Evolutionary conservation across 2,797 vertebrate species (phyloP).

Genomic region (Hydrocynus forskahlii): DNA sequence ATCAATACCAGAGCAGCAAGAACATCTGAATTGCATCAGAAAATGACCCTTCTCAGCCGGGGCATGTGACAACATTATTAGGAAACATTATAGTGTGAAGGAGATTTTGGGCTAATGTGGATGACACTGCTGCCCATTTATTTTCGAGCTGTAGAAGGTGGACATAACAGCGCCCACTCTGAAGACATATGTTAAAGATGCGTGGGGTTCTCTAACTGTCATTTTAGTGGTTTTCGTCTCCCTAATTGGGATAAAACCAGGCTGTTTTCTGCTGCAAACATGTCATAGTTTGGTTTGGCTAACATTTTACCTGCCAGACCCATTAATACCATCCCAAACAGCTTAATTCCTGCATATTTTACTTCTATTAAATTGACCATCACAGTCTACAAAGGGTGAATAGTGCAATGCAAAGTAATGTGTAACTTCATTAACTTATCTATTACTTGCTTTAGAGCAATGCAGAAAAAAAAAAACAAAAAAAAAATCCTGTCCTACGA

Average conservation of each 20-base stretch:
- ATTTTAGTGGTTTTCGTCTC: slow-evolving; percentile 57
- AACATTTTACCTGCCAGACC: slow-evolving; percentile 50
- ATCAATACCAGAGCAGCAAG: slow-evolving; percentile 41
- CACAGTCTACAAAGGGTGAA: slow-evolving; percentile 15
- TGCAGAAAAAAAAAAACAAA: not conserved
- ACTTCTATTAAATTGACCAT: slow-evolving; percentile 31
- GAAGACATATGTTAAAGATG: slow-evolving; percentile 57
- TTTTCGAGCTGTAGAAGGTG: slow-evolving; percentile 43
- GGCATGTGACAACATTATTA: slow-evolving; percentile 59
- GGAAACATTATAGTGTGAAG: slow-evolving; percentile 49
- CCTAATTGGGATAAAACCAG: slow-evolving; percentile 61
- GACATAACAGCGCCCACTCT: slow-evolving; percentile 56
- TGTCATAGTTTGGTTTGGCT: slow-evolving; percentile 55
- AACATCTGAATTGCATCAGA: slow-evolving; percentile 58
- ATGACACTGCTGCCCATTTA: slow-evolving; percentile 55
- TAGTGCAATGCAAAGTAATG: slow-evolving; percentile 20
- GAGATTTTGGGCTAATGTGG: slow-evolving; percentile 50
- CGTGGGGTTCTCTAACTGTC: slow-evolving; percentile 51
- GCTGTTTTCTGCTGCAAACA: slow-evolving; percentile 53
- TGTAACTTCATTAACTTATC: slow-evolving; percentile 27
- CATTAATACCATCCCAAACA: slow-evolving; percentile 58
- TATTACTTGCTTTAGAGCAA: not conserved
- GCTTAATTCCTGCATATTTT: slow-evolving; percentile 52
- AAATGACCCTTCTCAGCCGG: slow-evolving; percentile 55
- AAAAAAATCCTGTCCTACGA: slow-evolving; percentile 11